A percentile compares a stretch with the other conserved stretches of the same genome.
Conservation (phyloP, 2,888 invertebrate species). For the Heliconius erato region DNA sequence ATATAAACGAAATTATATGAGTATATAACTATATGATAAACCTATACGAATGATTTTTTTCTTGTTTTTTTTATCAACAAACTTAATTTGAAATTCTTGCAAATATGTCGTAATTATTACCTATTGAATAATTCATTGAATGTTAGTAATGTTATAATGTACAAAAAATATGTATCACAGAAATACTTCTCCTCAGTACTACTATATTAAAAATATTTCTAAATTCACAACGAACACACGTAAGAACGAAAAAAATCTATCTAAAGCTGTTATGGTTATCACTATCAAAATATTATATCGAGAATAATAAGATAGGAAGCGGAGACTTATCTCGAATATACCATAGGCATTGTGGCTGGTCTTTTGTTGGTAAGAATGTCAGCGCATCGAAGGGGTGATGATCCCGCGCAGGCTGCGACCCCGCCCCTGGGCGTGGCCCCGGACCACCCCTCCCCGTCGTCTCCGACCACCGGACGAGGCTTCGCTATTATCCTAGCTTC, state of each 20-base stretch:
- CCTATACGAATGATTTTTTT: no score
- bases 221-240: neutral
- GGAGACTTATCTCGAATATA: constrained; percentile 49
- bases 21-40: no score
- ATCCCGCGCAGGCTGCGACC: constrained; percentile 62
- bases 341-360: constrained; percentile 48
- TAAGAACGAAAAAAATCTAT: constrained; percentile 12
- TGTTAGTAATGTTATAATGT: no score
- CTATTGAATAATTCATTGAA: no score
- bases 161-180: neutral
- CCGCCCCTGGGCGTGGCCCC: constrained; percentile 64
- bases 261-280: constrained; percentile 36
- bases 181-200: neutral
- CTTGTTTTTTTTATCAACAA: no score
- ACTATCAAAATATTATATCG: constrained; percentile 45
- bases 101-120: no score
- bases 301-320: constrained; percentile 45
- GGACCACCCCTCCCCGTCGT: constrained; percentile 59
- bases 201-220: neutral
- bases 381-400: constrained; percentile 56
- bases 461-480: constrained; percentile 67
- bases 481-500: constrained; percentile 84
- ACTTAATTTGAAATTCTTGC: no score
- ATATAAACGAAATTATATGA: no score
- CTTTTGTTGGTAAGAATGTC: constrained; percentile 49